Evolutionary conservation across 2,113 vertebrate genomes (phyloP), one percentile per base, ranked within the genome.

Genomic region (Coptodon bakossiorum): DNA sequence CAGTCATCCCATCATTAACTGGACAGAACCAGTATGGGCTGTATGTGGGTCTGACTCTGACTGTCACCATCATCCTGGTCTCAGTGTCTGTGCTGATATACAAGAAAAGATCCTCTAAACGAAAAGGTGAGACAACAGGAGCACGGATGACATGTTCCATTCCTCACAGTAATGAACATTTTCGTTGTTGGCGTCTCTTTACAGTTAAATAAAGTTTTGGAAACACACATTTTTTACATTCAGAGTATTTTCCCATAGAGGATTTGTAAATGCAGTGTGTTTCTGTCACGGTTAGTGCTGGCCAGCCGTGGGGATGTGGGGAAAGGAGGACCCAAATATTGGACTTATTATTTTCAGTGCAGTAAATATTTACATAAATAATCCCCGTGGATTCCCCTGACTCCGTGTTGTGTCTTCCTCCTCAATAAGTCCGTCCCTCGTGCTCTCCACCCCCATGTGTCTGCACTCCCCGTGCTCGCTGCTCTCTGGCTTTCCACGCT

Each of bases 211-310:
- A 29, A 57, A 0, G 56, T 57, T 57, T 16, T 57, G 56, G 56
- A 57, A 29, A 57, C 24, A 29, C 22, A 56, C 7, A 29, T 31
- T 31, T 59, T 2, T 31, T 59, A 0, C 31, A 31, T 59, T 59
- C 27, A 59, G 56, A 31, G 0, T 17, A 31, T 59, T 31, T 17
- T 31, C 27, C 13, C 14, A 59, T 9, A 59, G 56, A 59, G 17
- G 27, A 17, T 59, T 31, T 31, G 56, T 31, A 59, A 59, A 59
- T 31, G 27, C 56, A 16, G 56, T 1, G 54, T 3, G 54, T 31
- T 59, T 9, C 56, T 2, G 0, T 0, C 56, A 59, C 0, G 3
- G 27, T 59, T 59, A 59, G 56, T 0, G 13, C 56, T 29, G 56
- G 7, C 1, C 13, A 7, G 29, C 56, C 2, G 13, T 29, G 56